Conservation (phyloP, 2,888 invertebrate genomes). For the Lutraria lutraria region DNA sequence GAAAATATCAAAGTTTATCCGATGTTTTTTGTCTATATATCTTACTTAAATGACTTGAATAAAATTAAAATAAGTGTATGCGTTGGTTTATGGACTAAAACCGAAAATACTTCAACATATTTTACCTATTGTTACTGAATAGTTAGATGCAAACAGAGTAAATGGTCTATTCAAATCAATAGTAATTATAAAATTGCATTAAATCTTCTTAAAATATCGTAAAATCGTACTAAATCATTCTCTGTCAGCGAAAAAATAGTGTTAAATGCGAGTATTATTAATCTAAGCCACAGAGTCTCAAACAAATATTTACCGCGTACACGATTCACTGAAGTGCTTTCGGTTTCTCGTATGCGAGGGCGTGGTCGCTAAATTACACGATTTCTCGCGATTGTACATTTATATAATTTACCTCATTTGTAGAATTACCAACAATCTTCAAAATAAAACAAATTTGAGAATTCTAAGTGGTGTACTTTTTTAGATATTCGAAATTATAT, state of each 20-base stretch:
- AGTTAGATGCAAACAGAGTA: too few relatives aligned
- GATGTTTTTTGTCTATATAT: too few relatives aligned
- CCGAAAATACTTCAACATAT: too few relatives aligned
- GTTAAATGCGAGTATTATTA: neutral
- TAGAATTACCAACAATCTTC: conserved; percentile 19
- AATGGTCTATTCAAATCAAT: too few relatives aligned
- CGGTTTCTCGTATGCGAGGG: conserved; percentile 41
- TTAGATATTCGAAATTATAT: conserved; percentile 26
- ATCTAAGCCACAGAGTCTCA: neutral
- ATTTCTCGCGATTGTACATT: conserved; percentile 2
- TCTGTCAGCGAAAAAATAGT: neutral
- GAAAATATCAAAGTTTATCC: too few relatives aligned
- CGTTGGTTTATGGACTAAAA: too few relatives aligned
- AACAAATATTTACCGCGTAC: conserved; percentile 19
- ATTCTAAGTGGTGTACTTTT: conserved; percentile 33
- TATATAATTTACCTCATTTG: neutral
- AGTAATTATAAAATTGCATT: too few relatives aligned
- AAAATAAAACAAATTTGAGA: conserved; percentile 41
- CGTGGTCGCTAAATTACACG: conserved; percentile 51
- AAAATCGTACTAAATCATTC: too few relatives aligned
- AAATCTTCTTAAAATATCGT: too few relatives aligned
- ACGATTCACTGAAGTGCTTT: conserved; percentile 3
- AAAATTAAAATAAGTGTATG: too few relatives aligned
- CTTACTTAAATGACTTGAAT: too few relatives aligned
- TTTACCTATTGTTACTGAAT: too few relatives aligned